Evolutionary conservation across 2,113 vertebrate species (phyloP).

Genomic region (Crypturellus undulatus): DNA sequence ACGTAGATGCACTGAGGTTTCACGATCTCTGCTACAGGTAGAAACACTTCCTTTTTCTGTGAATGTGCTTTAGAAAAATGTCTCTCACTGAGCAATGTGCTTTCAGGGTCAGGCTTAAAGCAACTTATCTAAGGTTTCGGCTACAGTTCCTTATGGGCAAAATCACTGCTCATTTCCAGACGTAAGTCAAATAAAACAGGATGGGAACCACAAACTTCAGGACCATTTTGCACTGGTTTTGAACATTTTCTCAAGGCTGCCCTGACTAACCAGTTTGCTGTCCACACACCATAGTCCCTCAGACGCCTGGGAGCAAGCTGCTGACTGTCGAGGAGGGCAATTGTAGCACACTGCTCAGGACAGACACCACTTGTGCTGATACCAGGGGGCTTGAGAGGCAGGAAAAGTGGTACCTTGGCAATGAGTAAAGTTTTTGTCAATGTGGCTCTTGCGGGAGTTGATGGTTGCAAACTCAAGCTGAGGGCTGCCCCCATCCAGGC

Average conservation of each 20-base stretch:
- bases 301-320: not conserved
- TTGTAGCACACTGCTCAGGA: not conserved
- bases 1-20: not conserved
- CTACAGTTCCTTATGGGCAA: not conserved
- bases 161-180: not conserved
- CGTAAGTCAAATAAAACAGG: not conserved
- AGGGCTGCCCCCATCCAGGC: not conserved
- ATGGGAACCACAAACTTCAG: not conserved
- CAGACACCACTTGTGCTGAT: not conserved
- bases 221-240: not conserved
- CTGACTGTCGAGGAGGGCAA: not conserved
- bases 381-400: not conserved
- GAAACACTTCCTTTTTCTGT: not conserved
- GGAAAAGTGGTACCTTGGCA: not conserved
- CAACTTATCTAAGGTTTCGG: not conserved
- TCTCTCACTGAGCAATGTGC: accelerated
- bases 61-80: accelerated
- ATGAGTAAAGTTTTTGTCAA: not conserved
- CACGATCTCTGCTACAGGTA: not conserved
- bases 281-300: not conserved
- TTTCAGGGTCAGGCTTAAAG: not conserved
- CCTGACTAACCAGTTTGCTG: not conserved
- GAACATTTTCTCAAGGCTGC: not conserved
- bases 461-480: not conserved
- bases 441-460: not conserved